Percentiles rank a stretch among this genome's conserved stretches.
Evolutionary conservation across 2,888 invertebrate genomes (phyloP).

Genomic region (Synanthedon myopaeformis): DNA sequence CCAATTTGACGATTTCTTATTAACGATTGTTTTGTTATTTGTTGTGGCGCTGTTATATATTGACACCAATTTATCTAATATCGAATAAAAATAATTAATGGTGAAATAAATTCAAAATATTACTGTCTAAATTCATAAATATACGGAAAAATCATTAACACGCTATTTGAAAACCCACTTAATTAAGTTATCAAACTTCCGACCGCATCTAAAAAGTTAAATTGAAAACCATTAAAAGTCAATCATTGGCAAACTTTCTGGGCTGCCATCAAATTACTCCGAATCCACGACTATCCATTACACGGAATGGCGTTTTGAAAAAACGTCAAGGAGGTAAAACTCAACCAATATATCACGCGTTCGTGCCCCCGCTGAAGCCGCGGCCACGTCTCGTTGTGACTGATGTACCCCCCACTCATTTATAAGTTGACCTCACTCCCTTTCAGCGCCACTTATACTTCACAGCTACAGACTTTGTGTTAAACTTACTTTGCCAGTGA

Average conservation of each 20-base stretch:
- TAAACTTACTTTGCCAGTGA: too few relatives aligned
- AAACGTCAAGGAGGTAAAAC: slow-evolving; percentile 51
- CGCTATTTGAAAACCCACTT: slow-evolving; percentile 12
- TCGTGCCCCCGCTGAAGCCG: slow-evolving; percentile 23
- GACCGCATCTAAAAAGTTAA: slow-evolving; percentile 45
- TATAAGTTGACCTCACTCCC: slow-evolving; percentile 57
- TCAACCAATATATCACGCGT: slow-evolving; percentile 43
- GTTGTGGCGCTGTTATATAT: too few relatives aligned
- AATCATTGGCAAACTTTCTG: slow-evolving; percentile 39
- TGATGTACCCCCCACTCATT: slow-evolving; percentile 48
- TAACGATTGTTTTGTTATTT: too few relatives aligned
- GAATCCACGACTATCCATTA: slow-evolving; percentile 44
- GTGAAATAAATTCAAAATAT: too few relatives aligned
- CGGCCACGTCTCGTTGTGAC: slow-evolving; percentile 34
- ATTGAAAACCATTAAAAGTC: slow-evolving; percentile 54
- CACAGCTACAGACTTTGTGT: too few relatives aligned
- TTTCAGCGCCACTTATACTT: slow-evolving; percentile 22
- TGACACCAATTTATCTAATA: too few relatives aligned
- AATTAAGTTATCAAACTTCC: slow-evolving; percentile 42
- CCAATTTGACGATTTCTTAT: too few relatives aligned
- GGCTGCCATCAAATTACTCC: slow-evolving; percentile 33
- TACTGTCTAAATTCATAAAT: background rate
- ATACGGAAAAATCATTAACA: slow-evolving; percentile 7
- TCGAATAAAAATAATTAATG: too few relatives aligned
- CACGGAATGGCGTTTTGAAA: slow-evolving; percentile 43